Percentiles rank a stretch among this genome's conserved stretches.
phyloP scores from a whole-genome alignment of 1,140 invertebrate species.

The Diachasmimorpha longicaudata region DNA sequence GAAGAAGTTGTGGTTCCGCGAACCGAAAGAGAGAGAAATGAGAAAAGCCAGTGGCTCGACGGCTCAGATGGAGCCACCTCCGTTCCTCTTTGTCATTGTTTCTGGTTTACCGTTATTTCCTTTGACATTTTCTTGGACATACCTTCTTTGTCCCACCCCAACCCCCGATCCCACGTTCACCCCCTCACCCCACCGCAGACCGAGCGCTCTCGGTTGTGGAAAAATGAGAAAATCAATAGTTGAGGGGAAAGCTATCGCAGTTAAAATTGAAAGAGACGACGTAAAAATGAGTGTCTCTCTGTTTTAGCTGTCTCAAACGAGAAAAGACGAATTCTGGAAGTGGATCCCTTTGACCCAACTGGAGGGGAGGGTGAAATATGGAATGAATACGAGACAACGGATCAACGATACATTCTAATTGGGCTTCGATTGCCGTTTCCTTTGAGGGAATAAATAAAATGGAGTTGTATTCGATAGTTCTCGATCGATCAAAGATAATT shows the following conservation, averaged over 20 bases:
- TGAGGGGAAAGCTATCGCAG: neutral
- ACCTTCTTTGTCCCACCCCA: neutral
- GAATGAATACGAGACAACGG: neutral
- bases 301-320: neutral
- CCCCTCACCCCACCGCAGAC: neutral
- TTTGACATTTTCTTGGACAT: conserved; percentile 10
- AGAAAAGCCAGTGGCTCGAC: neutral
- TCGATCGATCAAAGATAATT: neutral
- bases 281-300: neutral
- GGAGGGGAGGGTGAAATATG: neutral
- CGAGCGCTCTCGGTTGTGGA: neutral
- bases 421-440: neutral
- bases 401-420: neutral
- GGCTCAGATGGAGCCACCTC: conserved; percentile 3
- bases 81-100: neutral
- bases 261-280: neutral
- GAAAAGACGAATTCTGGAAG: neutral
- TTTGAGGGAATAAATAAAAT: neutral
- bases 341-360: neutral
- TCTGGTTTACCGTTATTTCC: conserved; percentile 4
- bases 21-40: conserved; percentile 1
- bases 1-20: neutral
- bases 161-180: neutral
- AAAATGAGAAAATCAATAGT: neutral
- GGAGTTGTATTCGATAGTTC: neutral